phyloP scores from a whole-genome alignment of 92 coral and sea anemone genomes.

The Plumapathes pennacea region DNA sequence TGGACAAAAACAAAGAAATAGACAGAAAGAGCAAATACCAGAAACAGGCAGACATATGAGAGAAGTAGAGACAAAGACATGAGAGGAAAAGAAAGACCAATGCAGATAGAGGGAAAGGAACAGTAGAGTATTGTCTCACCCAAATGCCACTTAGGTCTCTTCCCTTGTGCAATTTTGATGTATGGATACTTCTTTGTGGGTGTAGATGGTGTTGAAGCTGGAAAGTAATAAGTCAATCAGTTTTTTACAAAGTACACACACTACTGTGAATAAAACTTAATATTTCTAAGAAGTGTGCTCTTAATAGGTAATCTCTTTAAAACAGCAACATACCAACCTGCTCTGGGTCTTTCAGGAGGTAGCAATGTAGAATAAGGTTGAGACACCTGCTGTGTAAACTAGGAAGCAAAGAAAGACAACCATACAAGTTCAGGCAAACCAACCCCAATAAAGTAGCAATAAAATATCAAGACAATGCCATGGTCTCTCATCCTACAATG shows the following conservation, averaged over 20 bases:
- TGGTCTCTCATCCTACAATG: too few relatives aligned
- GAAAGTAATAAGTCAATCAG: too few relatives aligned
- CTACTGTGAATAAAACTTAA: too few relatives aligned
- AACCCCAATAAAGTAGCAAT: too few relatives aligned
- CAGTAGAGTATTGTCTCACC: conserved; percentile 55
- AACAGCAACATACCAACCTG: conserved; percentile 2
- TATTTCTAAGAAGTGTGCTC: background rate
- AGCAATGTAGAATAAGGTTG: background rate
- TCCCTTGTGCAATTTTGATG: conserved; percentile 82
- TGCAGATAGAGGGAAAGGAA: background rate
- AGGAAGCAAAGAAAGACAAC: too few relatives aligned
- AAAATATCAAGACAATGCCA: too few relatives aligned
- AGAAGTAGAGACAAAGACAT: background rate
- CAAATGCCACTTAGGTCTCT: conserved; percentile 98
- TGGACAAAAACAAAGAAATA: background rate
- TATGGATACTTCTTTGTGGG: conserved; percentile 90
- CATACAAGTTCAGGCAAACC: too few relatives aligned
- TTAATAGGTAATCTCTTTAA: background rate
- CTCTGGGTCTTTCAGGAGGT: conserved; percentile 7
- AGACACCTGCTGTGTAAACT: too few relatives aligned
- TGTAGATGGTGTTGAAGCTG: conserved; percentile 82
- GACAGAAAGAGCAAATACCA: background rate
- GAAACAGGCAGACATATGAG: background rate
- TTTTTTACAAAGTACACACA: too few relatives aligned
- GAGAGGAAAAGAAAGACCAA: background rate